phyloP scores from a whole-genome alignment of 2,113 vertebrate species.

The Trinectes maculatus region DNA sequence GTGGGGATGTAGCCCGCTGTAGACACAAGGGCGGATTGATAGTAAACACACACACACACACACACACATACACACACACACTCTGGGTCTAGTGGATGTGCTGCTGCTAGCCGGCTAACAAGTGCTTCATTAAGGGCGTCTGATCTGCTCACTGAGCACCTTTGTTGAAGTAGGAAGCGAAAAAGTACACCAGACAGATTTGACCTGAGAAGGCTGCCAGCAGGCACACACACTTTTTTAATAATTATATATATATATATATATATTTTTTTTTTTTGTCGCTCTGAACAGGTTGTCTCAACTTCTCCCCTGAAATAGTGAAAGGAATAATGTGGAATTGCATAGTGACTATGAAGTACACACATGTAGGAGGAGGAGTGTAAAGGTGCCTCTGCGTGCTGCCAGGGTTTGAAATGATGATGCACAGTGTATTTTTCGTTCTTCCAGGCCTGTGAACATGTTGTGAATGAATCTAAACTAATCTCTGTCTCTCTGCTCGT shows the following conservation, averaged over 20 bases:
- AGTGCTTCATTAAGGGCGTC: slow-evolving; percentile 77
- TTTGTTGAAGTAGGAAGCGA: slow-evolving; percentile 76
- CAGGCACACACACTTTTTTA: slow-evolving; percentile 22
- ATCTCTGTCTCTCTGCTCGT: not conserved
- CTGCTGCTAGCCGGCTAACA: slow-evolving; percentile 70
- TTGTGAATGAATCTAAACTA: no score
- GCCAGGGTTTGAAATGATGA: no score
- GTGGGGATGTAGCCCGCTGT: slow-evolving; percentile 64
- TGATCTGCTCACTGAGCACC: slow-evolving; percentile 75
- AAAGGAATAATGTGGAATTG: slow-evolving; percentile 1
- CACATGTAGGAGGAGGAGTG: not conserved
- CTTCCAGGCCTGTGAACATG: no score
- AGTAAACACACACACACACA: no score
- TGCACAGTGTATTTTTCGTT: no score
- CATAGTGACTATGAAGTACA: not conserved
- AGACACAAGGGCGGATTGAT: slow-evolving; percentile 78
- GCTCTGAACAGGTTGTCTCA: slow-evolving; percentile 61
- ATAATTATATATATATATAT: no score
- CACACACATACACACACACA: no score
- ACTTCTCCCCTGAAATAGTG: slow-evolving; percentile 36
- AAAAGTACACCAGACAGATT: slow-evolving; percentile 73
- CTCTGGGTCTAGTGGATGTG: slow-evolving; percentile 69
- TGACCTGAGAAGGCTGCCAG: slow-evolving; percentile 69
- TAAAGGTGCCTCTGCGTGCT: not conserved
- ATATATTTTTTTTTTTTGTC: slow-evolving; percentile 43